Conservation (phyloP, 2,113 vertebrate species). For the Cololabis saira region DNA sequence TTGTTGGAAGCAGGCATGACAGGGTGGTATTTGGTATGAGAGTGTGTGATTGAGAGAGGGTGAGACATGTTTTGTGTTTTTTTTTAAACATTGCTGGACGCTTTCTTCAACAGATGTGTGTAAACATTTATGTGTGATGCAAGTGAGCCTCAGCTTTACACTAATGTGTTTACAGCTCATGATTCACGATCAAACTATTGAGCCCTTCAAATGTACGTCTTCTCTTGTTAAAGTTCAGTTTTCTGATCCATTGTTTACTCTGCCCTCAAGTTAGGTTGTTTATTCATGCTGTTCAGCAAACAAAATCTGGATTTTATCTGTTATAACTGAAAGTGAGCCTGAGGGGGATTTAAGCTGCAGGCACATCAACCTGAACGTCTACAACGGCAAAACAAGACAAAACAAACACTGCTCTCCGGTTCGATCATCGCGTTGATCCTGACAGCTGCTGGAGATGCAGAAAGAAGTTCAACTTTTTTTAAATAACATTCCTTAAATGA, state of each 20-base stretch:
- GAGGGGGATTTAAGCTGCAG: no score
- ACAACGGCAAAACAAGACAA: no score
- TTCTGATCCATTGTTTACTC: slow-evolving; percentile 29
- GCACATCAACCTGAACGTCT: no score
- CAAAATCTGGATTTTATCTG: no score
- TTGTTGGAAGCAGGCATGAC: slow-evolving; percentile 63
- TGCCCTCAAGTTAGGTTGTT: slow-evolving; percentile 58
- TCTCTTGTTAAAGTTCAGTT: not conserved
- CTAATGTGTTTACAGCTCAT: slow-evolving; percentile 10
- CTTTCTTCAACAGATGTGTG: not conserved
- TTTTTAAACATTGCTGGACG: not conserved
- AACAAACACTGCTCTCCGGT: slow-evolving; percentile 1
- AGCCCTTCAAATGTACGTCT: not conserved
- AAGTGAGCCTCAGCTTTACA: no score
- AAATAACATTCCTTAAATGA: no score
- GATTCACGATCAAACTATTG: slow-evolving; percentile 16
- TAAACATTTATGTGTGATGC: not conserved
- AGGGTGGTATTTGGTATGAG: slow-evolving; percentile 45
- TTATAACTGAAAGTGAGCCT: no score
- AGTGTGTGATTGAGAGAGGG: slow-evolving; percentile 10
- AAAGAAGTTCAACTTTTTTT: no score
- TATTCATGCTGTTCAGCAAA: slow-evolving; percentile 34
- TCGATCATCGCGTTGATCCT: not conserved
- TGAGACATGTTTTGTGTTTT: slow-evolving; percentile 3
- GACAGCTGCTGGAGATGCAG: no score